phyloP scores from a whole-genome alignment of 2,888 invertebrate genomes.

The Lithophane ornitopus region DNA sequence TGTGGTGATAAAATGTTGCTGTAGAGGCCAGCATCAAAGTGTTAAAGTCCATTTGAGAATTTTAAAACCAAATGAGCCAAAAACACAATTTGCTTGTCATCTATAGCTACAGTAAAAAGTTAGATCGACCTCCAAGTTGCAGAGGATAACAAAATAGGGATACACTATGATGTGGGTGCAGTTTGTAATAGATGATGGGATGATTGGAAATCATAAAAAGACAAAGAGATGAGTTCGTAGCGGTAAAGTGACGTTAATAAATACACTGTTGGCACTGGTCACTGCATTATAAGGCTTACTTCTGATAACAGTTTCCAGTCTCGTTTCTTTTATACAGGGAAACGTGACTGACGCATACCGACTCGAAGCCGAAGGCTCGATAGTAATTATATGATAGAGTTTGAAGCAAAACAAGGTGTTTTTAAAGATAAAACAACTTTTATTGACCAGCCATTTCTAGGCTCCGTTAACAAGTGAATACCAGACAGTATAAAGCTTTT shows the following conservation, averaged over 20 bases:
- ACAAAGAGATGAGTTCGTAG: background rate
- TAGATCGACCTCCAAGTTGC: background rate
- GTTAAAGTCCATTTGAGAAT: conserved; percentile 14
- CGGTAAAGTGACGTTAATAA: background rate
- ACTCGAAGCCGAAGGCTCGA: conserved; percentile 13
- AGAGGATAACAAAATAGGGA: no score
- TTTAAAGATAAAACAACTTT: no score
- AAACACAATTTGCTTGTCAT: background rate
- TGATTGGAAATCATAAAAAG: background rate
- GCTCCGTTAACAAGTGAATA: no score
- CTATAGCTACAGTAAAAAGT: background rate
- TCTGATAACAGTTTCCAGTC: conserved; percentile 22
- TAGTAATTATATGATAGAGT: no score
- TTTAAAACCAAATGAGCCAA: background rate
- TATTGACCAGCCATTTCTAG: no score
- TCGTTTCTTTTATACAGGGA: conserved; percentile 40
- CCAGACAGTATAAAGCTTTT: no score
- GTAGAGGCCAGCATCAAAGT: conserved; percentile 33
- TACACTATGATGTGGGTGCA: background rate
- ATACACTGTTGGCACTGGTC: background rate
- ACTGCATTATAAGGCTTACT: conserved; percentile 6
- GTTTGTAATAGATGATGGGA: background rate
- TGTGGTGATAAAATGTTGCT: conserved; percentile 40
- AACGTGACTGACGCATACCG: conserved; percentile 22
- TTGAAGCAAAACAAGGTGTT: no score